Percentiles rank a stretch among this genome's conserved stretches.
Evolutionary conservation across 2,888 invertebrate genomes (phyloP).

Genomic region (Synanthedon myopaeformis): DNA sequence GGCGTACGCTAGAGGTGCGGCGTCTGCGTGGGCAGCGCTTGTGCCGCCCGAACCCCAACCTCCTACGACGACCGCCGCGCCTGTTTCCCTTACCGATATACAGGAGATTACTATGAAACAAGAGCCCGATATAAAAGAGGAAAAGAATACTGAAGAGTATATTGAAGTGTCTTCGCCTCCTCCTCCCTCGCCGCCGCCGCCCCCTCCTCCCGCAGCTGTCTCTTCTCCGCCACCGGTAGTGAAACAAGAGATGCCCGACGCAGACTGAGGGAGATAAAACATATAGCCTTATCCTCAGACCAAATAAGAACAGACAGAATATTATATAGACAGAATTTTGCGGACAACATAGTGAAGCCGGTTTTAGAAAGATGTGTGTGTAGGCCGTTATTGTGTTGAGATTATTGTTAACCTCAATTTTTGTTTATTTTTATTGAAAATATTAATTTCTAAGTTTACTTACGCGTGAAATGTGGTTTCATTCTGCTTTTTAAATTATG

Average conservation of each 20-base stretch:
- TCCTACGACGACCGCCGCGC: slow-evolving; percentile 14
- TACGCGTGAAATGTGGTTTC: too few relatives aligned
- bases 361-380: too few relatives aligned
- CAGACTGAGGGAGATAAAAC: slow-evolving; percentile 25
- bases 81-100: background rate
- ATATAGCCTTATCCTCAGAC: slow-evolving; percentile 3
- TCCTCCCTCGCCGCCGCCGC: slow-evolving; percentile 38
- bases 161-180: slow-evolving; percentile 62
- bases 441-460: too few relatives aligned
- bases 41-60: slow-evolving; percentile 37
- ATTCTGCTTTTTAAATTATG: too few relatives aligned
- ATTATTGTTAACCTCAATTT: too few relatives aligned
- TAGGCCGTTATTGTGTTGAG: too few relatives aligned
- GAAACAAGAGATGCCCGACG: slow-evolving; percentile 56
- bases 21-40: slow-evolving; percentile 54
- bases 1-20: slow-evolving; percentile 58
- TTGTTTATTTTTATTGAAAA: too few relatives aligned
- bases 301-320: too few relatives aligned
- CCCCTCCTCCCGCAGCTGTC: slow-evolving; percentile 16
- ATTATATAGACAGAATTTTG: too few relatives aligned
- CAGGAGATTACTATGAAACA: slow-evolving; percentile 36
- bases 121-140: slow-evolving; percentile 59
- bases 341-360: too few relatives aligned
- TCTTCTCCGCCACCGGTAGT: slow-evolving; percentile 27
- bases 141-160: slow-evolving; percentile 55